Percentiles rank a stretch among this genome's conserved stretches.
These are phyloP conservation scores for Hyperoplus lanceolatus DNA, from an alignment of 2,797 vertebrate genomes.

Conservation along the genomic window DNA sequence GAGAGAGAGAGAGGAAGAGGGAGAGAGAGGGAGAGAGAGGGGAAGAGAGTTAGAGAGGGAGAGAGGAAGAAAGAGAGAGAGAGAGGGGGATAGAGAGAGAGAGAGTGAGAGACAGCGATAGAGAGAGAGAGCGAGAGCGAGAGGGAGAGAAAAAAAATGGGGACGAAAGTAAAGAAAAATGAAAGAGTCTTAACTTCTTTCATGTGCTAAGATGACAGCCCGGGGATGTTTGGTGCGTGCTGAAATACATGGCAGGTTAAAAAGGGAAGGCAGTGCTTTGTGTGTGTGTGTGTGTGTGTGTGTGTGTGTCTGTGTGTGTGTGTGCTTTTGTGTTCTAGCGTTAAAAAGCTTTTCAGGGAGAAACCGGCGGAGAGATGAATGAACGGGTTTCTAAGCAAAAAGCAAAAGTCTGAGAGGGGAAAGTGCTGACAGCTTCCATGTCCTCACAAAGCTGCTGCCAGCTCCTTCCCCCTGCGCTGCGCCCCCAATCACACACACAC, in stretches of 20 bases:
- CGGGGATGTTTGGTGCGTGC: conserved; percentile 49
- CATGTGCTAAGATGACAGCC: conserved; percentile 74
- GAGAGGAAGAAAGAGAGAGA: conserved; percentile 34
- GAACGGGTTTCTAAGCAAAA: conserved; percentile 34
- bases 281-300: no score
- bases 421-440: conserved; percentile 62
- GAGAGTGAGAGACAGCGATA: no score
- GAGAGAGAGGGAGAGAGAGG: conserved; percentile 38
- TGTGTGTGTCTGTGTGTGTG: no score
- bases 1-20: conserved; percentile 39
- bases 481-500: conserved; percentile 14
- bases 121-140: neutral
- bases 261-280: conserved; percentile 43
- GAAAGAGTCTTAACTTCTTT: conserved; percentile 70
- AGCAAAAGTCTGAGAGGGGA: conserved; percentile 18
- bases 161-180: conserved; percentile 44
- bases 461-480: neutral
- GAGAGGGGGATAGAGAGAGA: conserved; percentile 31
- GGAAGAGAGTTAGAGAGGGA: conserved; percentile 22
- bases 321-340: conserved; percentile 14
- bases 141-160: conserved; percentile 40
- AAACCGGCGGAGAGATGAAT: conserved; percentile 41
- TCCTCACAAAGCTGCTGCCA: conserved; percentile 20
- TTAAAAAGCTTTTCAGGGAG: conserved; percentile 14
- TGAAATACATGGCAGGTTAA: conserved; percentile 65